A percentile compares a stretch with the other conserved stretches of the same genome.
Conservation (phyloP, 1,140 invertebrate genomes). For the Drosophila oshimai region DNA sequence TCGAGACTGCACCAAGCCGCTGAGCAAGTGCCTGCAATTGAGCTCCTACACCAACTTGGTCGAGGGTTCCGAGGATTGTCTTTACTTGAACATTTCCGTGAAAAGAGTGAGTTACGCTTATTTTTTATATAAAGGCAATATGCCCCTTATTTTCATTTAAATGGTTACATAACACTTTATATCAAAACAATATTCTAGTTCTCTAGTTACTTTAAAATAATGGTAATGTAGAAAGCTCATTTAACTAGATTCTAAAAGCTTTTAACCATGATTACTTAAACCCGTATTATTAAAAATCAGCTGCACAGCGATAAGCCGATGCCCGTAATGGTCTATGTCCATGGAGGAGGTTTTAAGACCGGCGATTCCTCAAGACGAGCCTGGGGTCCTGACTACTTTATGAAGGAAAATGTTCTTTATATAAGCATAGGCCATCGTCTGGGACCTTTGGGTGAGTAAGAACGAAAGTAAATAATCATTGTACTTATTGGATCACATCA, state of each 20-base stretch:
- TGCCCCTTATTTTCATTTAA: no score
- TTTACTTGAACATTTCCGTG: conserved; percentile 83
- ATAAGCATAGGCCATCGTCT: conserved; percentile 83
- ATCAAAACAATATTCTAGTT: background rate
- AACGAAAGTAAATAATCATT: background rate
- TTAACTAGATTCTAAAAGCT: no score
- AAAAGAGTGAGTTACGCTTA: conserved; percentile 67
- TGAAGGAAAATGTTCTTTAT: conserved; percentile 83
- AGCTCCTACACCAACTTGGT: conserved; percentile 25
- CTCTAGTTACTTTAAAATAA: background rate
- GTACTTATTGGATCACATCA: no score
- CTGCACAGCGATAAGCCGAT: conserved; percentile 44
- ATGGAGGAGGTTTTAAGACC: conserved; percentile 86
- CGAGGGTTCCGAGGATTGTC: conserved; percentile 83
- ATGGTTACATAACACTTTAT: no score
- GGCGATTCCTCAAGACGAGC: conserved; percentile 81
- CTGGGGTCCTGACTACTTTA: conserved; percentile 84
- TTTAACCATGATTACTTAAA: no score
- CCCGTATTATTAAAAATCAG: no score
- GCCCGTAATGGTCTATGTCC: conserved; percentile 88
- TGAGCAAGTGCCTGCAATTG: conserved; percentile 56
- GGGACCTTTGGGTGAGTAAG: conserved; percentile 75
- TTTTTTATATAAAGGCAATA: no score
- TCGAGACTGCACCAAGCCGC: conserved; percentile 44
- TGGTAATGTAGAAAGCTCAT: no score